Evolutionary conservation across 2,888 invertebrate genomes (phyloP).

Genomic region (Scotopteryx bipunctaria): DNA sequence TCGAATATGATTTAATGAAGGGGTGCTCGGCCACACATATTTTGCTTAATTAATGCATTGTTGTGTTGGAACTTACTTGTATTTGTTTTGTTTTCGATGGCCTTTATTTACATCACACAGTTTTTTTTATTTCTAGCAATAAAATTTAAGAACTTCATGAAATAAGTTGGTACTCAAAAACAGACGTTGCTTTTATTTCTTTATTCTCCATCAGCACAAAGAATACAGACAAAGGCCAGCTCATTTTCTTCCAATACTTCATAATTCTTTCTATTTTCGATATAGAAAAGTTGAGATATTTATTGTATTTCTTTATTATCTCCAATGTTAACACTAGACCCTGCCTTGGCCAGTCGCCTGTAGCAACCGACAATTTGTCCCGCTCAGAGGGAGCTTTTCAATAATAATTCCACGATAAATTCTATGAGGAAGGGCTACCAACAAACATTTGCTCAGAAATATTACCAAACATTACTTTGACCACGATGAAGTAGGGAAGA

Average conservation of each 20-base stretch:
- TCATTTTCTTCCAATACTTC: background rate
- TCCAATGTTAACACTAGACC: constrained; percentile 39
- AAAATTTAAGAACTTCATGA: too few relatives aligned
- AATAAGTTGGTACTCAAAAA: too few relatives aligned
- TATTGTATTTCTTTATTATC: constrained; percentile 20
- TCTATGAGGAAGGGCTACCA: constrained; percentile 41
- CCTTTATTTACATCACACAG: background rate
- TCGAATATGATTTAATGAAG: constrained; percentile 53
- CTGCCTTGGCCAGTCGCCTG: constrained; percentile 44
- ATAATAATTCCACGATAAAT: constrained; percentile 74
- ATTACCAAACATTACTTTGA: too few relatives aligned
- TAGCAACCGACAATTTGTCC: constrained; percentile 65
- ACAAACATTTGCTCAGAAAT: too few relatives aligned
- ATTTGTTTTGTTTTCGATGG: constrained; percentile 2
- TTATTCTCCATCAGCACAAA: too few relatives aligned
- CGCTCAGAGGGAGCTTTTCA: constrained; percentile 59
- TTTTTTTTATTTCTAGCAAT: background rate
- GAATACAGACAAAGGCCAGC: too few relatives aligned
- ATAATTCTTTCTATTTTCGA: background rate
- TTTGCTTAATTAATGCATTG: constrained; percentile 41
- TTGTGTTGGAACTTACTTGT: constrained; percentile 17
- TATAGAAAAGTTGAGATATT: constrained; percentile 9
- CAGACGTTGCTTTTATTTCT: too few relatives aligned
- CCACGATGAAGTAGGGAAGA: too few relatives aligned
- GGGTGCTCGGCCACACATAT: constrained; percentile 25